These are phyloP conservation scores for Terrapene triunguis DNA, from an alignment of 2,113 vertebrate species.

Conservation along the genomic window DNA sequence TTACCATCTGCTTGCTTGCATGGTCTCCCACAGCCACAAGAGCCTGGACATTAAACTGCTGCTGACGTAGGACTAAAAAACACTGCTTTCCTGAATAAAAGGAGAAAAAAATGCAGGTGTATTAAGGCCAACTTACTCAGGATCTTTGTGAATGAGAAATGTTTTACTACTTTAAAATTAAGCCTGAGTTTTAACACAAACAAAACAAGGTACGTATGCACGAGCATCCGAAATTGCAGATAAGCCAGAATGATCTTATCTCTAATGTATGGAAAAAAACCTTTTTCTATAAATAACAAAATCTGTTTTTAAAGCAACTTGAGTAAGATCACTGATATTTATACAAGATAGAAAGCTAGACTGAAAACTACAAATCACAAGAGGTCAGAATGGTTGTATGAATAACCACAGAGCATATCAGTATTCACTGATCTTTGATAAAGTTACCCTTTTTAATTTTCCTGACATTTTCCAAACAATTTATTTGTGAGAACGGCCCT, in stretches of 20 bases:
- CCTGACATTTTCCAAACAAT: not conserved
- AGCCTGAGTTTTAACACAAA: slow-evolving; percentile 4
- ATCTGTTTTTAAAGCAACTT: not conserved
- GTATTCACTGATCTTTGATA: not conserved
- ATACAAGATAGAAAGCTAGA: not conserved
- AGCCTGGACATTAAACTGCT: slow-evolving; percentile 97
- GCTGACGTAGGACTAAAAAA: slow-evolving; percentile 97
- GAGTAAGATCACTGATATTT: not conserved
- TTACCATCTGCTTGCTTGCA: slow-evolving; percentile 99
- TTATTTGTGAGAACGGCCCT: not conserved
- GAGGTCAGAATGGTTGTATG: not conserved
- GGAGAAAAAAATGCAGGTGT: slow-evolving; percentile 70
- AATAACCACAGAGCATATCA: not conserved
- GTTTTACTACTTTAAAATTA: slow-evolving; percentile 48
- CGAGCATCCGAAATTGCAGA: fast-evolving
- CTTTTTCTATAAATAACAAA: slow-evolving; percentile 9
- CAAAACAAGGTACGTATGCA: not conserved
- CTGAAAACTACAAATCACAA: not conserved
- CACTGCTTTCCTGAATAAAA: slow-evolving; percentile 94
- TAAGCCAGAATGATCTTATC: slow-evolving; percentile 11
- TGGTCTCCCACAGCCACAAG: slow-evolving; percentile 97
- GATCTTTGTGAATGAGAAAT: slow-evolving; percentile 68
- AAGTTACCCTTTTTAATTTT: not conserved
- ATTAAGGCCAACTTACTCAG: slow-evolving; percentile 67
- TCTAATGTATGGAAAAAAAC: not conserved